Percentiles rank a stretch among this genome's conserved stretches.
Conservation (phyloP, 1,140 invertebrate species). For the Branchinecta lynchi region DNA sequence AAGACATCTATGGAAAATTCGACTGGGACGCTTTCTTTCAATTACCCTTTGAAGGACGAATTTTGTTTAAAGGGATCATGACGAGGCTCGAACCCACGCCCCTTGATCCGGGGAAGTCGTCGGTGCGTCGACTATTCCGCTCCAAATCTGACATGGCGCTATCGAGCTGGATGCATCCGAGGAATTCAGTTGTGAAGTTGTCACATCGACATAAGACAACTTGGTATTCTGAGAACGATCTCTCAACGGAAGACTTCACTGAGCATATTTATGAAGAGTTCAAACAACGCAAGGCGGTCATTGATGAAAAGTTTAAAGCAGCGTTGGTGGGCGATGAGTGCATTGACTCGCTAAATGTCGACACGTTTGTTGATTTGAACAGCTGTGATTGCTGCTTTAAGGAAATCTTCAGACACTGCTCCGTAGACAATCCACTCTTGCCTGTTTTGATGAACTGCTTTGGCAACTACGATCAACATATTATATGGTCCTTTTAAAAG, state of each 20-base stretch:
- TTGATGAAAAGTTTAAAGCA: not conserved
- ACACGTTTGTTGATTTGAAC: not conserved
- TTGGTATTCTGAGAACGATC: conserved; percentile 5
- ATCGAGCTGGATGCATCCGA: not conserved
- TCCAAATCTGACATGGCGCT: not conserved
- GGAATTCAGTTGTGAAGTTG: too few species aligned
- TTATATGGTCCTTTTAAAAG: too few species aligned
- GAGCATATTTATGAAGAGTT: not conserved
- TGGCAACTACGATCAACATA: not conserved
- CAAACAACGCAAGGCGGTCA: not conserved
- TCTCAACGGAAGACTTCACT: not conserved
- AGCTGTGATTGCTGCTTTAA: not conserved
- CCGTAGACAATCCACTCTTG: not conserved
- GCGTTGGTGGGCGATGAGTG: not conserved
- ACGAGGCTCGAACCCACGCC: not conserved
- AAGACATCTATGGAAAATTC: not conserved
- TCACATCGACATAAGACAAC: not conserved
- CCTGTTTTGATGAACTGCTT: not conserved
- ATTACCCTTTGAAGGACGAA: not conserved
- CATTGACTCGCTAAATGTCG: not conserved
- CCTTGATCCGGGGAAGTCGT: not conserved
- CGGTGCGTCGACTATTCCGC: not conserved
- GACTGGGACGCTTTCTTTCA: not conserved
- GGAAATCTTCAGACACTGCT: not conserved
- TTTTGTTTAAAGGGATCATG: conserved; percentile 2